phyloP scores from a whole-genome alignment of 30 jellyfish, hydroid and myxozoan genomes.

The Calvadosia cruxmelitensis region DNA sequence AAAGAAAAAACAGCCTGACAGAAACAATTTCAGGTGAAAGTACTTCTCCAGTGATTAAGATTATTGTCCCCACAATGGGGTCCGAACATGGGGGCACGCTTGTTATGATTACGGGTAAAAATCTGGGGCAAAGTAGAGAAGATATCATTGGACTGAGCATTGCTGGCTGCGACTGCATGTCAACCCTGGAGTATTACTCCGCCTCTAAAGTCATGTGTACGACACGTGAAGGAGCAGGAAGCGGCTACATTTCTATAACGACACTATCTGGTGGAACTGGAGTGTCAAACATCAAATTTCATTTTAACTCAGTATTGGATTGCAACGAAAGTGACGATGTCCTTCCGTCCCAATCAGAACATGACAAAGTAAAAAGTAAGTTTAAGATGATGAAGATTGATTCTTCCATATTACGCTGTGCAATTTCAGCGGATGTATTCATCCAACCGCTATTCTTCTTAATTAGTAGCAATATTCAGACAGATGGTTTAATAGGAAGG shows the following conservation, averaged over 20 bases:
- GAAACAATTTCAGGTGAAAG: not conserved
- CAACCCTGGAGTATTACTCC: constrained; percentile 55
- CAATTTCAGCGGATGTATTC: no score
- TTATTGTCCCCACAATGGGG: constrained; percentile 64
- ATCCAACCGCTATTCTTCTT: no score
- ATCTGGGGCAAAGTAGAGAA: constrained; percentile 44
- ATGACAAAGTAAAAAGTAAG: not conserved
- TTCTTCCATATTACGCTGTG: no score
- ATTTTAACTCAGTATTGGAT: constrained; percentile 15
- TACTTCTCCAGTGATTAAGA: constrained; percentile 49
- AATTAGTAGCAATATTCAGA: no score
- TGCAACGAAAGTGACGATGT: constrained; percentile 4
- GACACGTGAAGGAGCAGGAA: constrained; percentile 54
- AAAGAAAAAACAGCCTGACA: not conserved
- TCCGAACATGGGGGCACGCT: constrained; percentile 77
- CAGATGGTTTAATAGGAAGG: no score
- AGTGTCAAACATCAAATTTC: constrained; percentile 40
- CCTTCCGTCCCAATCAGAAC: not conserved
- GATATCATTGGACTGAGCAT: constrained; percentile 50
- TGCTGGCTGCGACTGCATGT: constrained; percentile 61
- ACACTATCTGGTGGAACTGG: constrained; percentile 75
- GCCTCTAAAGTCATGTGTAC: constrained; percentile 67
- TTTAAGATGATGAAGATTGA: no score
- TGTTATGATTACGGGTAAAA: constrained; percentile 53
- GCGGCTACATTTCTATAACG: constrained; percentile 44